phyloP scores from a whole-genome alignment of 2,113 vertebrate species.

The Chloebia gouldiae region DNA sequence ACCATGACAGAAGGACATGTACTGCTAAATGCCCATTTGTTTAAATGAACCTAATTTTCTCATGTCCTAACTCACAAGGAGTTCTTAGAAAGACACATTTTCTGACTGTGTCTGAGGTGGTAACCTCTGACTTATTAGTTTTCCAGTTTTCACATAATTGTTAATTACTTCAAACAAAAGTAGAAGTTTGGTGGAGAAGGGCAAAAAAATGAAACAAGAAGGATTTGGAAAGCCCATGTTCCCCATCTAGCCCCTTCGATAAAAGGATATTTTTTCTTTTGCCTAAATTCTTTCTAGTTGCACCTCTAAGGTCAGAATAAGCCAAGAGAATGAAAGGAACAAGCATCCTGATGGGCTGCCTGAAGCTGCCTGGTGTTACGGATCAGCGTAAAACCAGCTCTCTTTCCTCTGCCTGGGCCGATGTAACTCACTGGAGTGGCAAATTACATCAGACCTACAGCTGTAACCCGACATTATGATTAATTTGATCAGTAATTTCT shows the following conservation, averaged over 20 bases:
- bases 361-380: constrained; percentile 87
- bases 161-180: constrained; percentile 36
- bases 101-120: not conserved
- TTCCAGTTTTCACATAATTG: constrained; percentile 40
- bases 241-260: not conserved
- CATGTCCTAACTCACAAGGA: not conserved
- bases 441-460: constrained; percentile 99
- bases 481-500: constrained; percentile 99
- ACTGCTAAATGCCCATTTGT: not conserved
- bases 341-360: constrained; percentile 80
- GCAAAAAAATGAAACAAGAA: constrained; percentile 1
- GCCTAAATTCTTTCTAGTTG: constrained; percentile 78
- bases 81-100: constrained; percentile 16
- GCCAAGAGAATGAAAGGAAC: constrained; percentile 79
- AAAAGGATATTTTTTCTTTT: constrained; percentile 46
- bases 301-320: constrained; percentile 77
- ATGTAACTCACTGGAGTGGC: constrained; percentile 99
- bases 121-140: constrained; percentile 54
- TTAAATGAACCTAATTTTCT: not conserved
- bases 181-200: constrained; percentile 5
- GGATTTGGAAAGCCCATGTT: not conserved
- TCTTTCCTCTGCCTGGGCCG: constrained; percentile 85
- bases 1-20: not conserved
- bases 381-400: constrained; percentile 89
- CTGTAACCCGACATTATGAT: constrained; percentile 99